Evolutionary conservation across 2,113 vertebrate genomes (phyloP), one percentile per base, ranked within the genome.

Genomic region (Notothenia rossii): DNA sequence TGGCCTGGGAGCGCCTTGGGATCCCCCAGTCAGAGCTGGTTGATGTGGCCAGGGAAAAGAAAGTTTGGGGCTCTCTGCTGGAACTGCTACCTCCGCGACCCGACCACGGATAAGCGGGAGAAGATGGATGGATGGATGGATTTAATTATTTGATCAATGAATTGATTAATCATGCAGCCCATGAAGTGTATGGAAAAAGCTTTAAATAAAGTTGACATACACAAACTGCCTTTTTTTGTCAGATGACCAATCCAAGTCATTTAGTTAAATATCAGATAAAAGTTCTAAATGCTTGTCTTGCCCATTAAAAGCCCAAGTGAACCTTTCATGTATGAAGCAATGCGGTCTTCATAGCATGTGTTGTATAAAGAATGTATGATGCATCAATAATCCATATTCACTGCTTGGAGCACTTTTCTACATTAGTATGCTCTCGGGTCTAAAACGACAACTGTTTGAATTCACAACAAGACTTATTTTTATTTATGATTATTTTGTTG

Each of bases 351-450:
- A 17, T 76, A 48, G 58, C 82, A 85, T 91, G 79, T 89, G 86
- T 79, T 76, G 54, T 77, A 88, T 91, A 71, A 92, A 89, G 76
- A 88, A 90, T 92, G 86, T 71, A 92, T 89, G 82, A 86, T 29
- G 64, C 90, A 91, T 93, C 75, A 88, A 92, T 93, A 91, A 91
- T 93, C 83, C 66, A 93, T 85, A 82, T 14, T 7, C 50, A 69
- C 49, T 53, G 84, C 85, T 88, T 58, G 60, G 72, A 89, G 78
- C 75, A 0, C 5, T 75, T 50, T 63, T 80, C 40, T 75, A 8
- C 61, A 62, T 67, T 67, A 56, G 56, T 10, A 75, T 75, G 79
- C 75, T 74, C 49, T 59, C 65, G n/a, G n/a, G 18, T 67, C 61
- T 72, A 50, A 67, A 83, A 45, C 13, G 0, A 65, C 62, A 50